A percentile compares a stretch with the other conserved stretches of the same genome.
These are phyloP conservation scores for Cremastinae sp. DNA, from an alignment of 2,888 invertebrate genomes.

Conservation along the genomic window DNA sequence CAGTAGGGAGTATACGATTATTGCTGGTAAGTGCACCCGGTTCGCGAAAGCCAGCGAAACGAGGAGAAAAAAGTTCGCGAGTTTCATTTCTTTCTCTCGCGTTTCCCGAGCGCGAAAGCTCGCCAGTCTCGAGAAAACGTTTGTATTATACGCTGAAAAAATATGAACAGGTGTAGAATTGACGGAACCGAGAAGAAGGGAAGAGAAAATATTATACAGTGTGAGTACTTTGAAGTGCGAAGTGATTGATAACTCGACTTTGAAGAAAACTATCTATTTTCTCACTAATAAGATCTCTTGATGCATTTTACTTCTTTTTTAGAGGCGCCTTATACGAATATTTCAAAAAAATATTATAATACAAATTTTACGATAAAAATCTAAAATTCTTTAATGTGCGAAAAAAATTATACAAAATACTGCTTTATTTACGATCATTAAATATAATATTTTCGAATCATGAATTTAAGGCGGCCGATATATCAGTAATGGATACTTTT, in stretches of 20 bases:
- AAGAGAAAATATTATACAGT: conserved; percentile 13
- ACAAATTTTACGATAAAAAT: background rate
- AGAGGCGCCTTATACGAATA: too few relatives aligned
- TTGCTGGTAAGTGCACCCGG: conserved; percentile 54
- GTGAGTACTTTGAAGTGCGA: conserved; percentile 15
- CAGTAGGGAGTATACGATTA: conserved; percentile 59
- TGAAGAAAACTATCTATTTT: conserved; percentile 14
- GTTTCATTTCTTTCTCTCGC: conserved; percentile 7
- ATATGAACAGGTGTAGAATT: conserved; percentile 13
- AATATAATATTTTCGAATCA: too few relatives aligned
- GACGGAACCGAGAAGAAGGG: background rate
- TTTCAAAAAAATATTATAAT: too few relatives aligned
- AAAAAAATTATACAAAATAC: too few relatives aligned
- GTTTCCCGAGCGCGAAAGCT: conserved; percentile 22
- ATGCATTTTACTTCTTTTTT: too few relatives aligned
- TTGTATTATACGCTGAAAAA: conserved; percentile 20
- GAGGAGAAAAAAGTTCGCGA: conserved; percentile 37
- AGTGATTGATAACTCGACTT: conserved; percentile 38
- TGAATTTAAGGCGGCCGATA: too few relatives aligned
- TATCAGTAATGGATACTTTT: too few relatives aligned
- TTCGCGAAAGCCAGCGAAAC: conserved; percentile 15
- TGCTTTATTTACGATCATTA: too few relatives aligned
- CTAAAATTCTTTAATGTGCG: too few relatives aligned
- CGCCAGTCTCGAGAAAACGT: conserved; percentile 15
- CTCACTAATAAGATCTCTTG: conserved; percentile 13